Conservation (phyloP, 2,797 vertebrate species). For the Poecilia wingei region DNA sequence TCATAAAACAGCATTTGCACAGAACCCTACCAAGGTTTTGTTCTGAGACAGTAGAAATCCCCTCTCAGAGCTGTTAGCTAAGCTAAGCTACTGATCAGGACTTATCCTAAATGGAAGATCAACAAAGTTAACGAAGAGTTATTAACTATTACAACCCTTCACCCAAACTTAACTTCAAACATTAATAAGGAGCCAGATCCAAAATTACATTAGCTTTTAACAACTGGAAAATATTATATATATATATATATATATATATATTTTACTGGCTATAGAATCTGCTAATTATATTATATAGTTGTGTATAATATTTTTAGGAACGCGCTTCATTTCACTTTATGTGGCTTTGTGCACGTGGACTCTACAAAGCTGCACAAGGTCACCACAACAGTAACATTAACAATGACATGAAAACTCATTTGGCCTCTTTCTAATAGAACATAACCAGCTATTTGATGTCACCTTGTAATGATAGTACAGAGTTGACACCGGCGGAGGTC, state of each 20-base stretch:
- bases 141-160: neutral
- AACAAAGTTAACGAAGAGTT: no score
- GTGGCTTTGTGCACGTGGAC: slow-evolving; percentile 61
- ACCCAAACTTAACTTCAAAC: neutral
- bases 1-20: neutral
- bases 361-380: slow-evolving; percentile 65
- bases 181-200: no score
- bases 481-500: slow-evolving; percentile 59
- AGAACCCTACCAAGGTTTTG: neutral
- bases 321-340: slow-evolving; percentile 32
- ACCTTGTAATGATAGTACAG: slow-evolving; percentile 51
- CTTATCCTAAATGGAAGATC: neutral
- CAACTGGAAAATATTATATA: neutral
- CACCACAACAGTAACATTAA: slow-evolving; percentile 48
- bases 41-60: neutral
- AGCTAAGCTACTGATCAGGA: no score
- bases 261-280: neutral
- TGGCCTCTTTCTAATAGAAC: slow-evolving; percentile 44
- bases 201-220: no score
- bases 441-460: slow-evolving; percentile 56
- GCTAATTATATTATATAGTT: neutral
- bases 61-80: neutral
- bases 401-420: slow-evolving; percentile 50
- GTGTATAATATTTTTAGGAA: slow-evolving; percentile 9
- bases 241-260: neutral